These are phyloP conservation scores for Nemoura dubitans DNA, from an alignment of 2,888 invertebrate species.

Conservation along the genomic window DNA sequence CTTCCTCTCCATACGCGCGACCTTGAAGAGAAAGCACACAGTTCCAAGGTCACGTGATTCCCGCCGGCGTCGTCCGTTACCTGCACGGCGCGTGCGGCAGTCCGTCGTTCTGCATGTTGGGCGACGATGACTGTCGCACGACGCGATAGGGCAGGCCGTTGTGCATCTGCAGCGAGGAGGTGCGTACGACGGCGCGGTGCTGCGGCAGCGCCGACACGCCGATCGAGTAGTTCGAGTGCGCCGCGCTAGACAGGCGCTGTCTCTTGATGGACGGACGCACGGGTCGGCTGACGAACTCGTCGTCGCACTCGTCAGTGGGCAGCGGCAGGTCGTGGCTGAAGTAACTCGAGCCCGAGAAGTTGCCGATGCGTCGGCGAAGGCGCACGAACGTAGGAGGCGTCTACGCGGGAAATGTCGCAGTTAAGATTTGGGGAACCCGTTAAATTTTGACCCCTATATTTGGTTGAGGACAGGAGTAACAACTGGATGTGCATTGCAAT, in stretches of 20 bases:
- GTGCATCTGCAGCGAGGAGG: slow-evolving; percentile 58
- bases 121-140: slow-evolving; percentile 63
- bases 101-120: slow-evolving; percentile 57
- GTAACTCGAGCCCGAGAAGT: slow-evolving; percentile 66
- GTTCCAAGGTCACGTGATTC: no score
- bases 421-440: no score
- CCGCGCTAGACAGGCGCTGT: slow-evolving; percentile 54
- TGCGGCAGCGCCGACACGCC: slow-evolving; percentile 50
- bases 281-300: slow-evolving; percentile 58
- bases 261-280: slow-evolving; percentile 47
- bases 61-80: neutral
- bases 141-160: slow-evolving; percentile 56
- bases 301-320: slow-evolving; percentile 68
- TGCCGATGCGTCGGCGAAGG: slow-evolving; percentile 62
- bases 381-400: slow-evolving; percentile 59
- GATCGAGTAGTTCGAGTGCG: slow-evolving; percentile 38
- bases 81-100: slow-evolving; percentile 52
- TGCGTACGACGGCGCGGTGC: slow-evolving; percentile 56
- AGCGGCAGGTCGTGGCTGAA: slow-evolving; percentile 70
- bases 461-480: no score
- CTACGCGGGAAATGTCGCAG: slow-evolving; percentile 50
- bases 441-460: no score
- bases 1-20: no score
- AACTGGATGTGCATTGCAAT: no score
- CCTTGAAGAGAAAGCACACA: no score